These are phyloP conservation scores for Beris morrisii DNA, from an alignment of 2,888 invertebrate genomes.

Conservation along the genomic window DNA sequence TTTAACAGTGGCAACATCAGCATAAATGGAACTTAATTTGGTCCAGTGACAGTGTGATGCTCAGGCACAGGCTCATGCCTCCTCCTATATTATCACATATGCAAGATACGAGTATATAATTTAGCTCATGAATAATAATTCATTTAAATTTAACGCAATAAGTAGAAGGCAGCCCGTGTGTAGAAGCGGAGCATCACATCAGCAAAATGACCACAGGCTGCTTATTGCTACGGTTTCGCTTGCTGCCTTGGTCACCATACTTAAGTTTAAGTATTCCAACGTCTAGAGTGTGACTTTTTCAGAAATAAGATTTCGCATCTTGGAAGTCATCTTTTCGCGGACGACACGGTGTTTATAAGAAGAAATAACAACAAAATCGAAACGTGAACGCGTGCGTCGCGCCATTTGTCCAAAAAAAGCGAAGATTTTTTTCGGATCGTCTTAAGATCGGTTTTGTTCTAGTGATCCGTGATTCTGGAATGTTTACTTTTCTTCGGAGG, in stretches of 20 bases:
- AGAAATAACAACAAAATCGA: constrained; percentile 10
- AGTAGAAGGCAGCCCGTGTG: constrained; percentile 25
- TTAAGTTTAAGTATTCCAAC: constrained; percentile 27
- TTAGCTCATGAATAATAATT: constrained; percentile 41
- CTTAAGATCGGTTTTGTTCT: too few species aligned
- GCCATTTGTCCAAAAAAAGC: too few species aligned
- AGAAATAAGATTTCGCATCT: constrained; percentile 11
- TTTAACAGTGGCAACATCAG: constrained; percentile 33
- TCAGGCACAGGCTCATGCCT: constrained; percentile 27
- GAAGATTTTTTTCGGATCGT: too few species aligned
- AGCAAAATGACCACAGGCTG: constrained; percentile 26
- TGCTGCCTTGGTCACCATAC: constrained; percentile 22
- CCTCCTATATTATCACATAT: constrained; percentile 34
- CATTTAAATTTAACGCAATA: constrained; percentile 39
- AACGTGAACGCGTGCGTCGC: constrained; percentile 28
- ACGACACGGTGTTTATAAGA: background rate
- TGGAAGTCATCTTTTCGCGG: constrained; percentile 24
- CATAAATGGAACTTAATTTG: constrained; percentile 40
- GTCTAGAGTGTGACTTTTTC: constrained; percentile 17
- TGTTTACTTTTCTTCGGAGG: constrained; percentile 5
- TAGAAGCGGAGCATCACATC: constrained; percentile 24
- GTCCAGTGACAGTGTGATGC: constrained; percentile 31
- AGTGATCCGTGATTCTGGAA: constrained; percentile 14
- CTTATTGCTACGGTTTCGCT: background rate
- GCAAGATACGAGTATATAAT: constrained; percentile 30